phyloP scores from a whole-genome alignment of 2,113 vertebrate genomes.

The Pseudopodoces humilis region DNA sequence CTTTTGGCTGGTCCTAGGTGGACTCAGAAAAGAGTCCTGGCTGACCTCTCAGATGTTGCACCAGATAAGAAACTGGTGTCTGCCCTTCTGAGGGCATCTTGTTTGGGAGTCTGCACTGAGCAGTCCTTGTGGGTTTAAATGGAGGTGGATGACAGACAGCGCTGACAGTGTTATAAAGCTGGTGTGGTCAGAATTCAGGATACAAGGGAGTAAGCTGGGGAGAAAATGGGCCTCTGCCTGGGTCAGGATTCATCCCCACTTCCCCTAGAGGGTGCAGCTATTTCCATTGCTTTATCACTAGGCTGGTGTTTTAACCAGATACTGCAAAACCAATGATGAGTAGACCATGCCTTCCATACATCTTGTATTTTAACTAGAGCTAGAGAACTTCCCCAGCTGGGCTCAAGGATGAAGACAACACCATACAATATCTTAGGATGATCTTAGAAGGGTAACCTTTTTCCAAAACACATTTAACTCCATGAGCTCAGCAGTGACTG shows the following conservation, averaged over 20 bases:
- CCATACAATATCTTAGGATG: not conserved
- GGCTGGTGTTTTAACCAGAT: not conserved
- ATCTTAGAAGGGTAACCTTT: not conserved
- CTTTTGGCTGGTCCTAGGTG: not conserved
- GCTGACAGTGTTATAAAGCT: not conserved
- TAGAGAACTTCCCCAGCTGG: not conserved
- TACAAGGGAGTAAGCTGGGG: not conserved
- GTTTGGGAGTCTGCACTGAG: not conserved
- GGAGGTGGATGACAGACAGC: not conserved
- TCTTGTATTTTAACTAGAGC: not conserved
- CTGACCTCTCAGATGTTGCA: fast-evolving
- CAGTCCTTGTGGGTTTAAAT: not conserved
- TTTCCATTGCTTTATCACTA: not conserved
- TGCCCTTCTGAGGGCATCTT: not conserved
- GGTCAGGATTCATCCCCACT: not conserved
- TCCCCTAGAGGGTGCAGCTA: not conserved
- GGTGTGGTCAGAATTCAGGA: not conserved
- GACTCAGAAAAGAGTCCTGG: not conserved
- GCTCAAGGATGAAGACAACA: not conserved
- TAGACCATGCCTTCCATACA: fast-evolving
- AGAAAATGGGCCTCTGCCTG: not conserved
- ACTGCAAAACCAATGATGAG: not conserved
- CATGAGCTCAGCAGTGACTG: not conserved
- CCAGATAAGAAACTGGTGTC: not conserved
- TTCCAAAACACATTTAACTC: not conserved